Conservation (phyloP, 1,140 invertebrate species). For the Ceratosolen solmsi region DNA sequence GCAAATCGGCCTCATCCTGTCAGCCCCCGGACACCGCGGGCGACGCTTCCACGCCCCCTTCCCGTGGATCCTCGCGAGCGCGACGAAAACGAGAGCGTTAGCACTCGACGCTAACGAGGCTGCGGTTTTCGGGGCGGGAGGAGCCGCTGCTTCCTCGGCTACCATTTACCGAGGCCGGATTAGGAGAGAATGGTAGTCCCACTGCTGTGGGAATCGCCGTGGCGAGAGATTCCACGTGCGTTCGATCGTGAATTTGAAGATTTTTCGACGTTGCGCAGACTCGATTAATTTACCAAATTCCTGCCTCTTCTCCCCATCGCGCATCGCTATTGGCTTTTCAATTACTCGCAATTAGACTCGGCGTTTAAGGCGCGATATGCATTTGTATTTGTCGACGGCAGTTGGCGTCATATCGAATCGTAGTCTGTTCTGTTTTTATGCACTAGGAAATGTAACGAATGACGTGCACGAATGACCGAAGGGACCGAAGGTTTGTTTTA, state of each 20-base stretch:
- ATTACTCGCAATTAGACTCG: background rate
- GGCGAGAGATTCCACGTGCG: background rate
- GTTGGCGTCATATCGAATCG: background rate
- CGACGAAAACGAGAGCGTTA: constrained; percentile 17
- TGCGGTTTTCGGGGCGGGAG: constrained; percentile 1
- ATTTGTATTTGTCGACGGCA: background rate
- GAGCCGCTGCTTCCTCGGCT: background rate
- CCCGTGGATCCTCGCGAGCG: constrained; percentile 24
- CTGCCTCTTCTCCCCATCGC: background rate
- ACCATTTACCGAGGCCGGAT: background rate
- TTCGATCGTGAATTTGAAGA: constrained; percentile 9
- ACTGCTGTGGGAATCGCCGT: background rate
- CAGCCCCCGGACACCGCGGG: constrained; percentile 21
- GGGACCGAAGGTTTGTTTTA: constrained; percentile 34
- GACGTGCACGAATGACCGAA: constrained; percentile 24
- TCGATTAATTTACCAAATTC: background rate
- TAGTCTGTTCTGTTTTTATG: background rate
- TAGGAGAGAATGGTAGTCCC: constrained; percentile 21
- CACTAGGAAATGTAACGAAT: constrained; percentile 11
- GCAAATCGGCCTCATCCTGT: constrained; percentile 51
- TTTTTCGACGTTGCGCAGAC: background rate
- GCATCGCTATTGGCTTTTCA: too few relatives aligned
- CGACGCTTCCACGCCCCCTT: constrained; percentile 27
- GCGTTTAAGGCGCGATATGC: too few relatives aligned
- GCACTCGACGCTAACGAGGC: constrained; percentile 25